These are phyloP conservation scores for Falco biarmicus DNA, from an alignment of 2,797 vertebrate genomes.

Conservation along the genomic window DNA sequence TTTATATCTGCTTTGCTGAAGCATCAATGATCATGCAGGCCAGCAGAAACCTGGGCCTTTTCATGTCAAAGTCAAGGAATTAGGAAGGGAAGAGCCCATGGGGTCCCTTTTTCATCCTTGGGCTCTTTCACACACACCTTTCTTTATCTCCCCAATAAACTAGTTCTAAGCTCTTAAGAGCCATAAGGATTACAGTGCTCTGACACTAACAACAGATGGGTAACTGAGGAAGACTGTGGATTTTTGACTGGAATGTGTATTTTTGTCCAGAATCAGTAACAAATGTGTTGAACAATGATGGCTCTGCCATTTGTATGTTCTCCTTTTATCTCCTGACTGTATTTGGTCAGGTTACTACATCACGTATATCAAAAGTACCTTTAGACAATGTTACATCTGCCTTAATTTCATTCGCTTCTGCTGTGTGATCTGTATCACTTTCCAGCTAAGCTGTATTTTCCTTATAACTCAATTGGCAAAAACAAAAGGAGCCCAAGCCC, in stretches of 20 bases:
- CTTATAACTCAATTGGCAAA: slow-evolving; percentile 10
- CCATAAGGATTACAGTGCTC: not conserved
- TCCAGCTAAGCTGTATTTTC: slow-evolving; percentile 36
- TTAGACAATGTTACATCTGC: slow-evolving; percentile 36
- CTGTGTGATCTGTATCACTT: slow-evolving; percentile 34
- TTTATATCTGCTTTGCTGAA: not conserved
- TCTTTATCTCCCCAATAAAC: not conserved
- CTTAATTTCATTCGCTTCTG: slow-evolving; percentile 2
- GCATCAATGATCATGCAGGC: not conserved
- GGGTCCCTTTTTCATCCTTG: not conserved
- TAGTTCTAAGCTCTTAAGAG: not conserved
- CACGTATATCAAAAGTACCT: not conserved
- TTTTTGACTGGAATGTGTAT: not conserved
- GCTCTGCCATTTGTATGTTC: not conserved
- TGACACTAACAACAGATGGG: not conserved
- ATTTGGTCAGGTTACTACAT: slow-evolving; percentile 20
- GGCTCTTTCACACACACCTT: not conserved
- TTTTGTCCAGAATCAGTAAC: not conserved
- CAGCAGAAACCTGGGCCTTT: not conserved
- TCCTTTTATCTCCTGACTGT: slow-evolving; percentile 25
- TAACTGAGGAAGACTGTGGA: not conserved
- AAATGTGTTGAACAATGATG: not conserved
- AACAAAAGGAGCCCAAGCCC: slow-evolving; percentile 12
- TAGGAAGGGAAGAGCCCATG: not conserved
- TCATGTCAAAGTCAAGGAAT: not conserved